Evolutionary conservation across 2,888 invertebrate genomes (phyloP), one percentile per base, ranked within the genome.

Genomic region (Polyploca ridens): DNA sequence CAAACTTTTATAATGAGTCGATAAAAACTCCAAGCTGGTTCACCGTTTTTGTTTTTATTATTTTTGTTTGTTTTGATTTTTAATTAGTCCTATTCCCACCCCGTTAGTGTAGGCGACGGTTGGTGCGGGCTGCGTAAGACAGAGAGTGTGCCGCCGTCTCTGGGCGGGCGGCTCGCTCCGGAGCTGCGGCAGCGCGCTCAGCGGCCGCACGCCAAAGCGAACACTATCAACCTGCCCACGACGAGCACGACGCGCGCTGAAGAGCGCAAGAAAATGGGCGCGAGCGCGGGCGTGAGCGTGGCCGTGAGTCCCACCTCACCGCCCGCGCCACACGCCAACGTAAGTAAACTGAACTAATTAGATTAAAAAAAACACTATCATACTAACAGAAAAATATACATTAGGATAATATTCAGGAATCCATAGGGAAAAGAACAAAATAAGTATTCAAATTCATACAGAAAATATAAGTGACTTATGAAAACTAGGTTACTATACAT

Each of bases 151-250:
- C 91, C 92, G 69, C 90, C 91, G 63, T 87, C 89, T 16, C 69
- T 90, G 78, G 90, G 89, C 70, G 88, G 84, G 62, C 81, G 88
- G 59, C 79, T 90, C 65, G 87, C 84, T 67, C 85, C 88, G 13
- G 92, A 91, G 74, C 73, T 89, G 65, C 87, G 91, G 44, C 79
- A 81, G 63, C 89, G 93, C 65, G 77, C 87, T 38, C 92, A 91
- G 82, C 86, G 93, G 62, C 89, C 93, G 27, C 94, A 94, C 85
- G 85, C 89, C 54, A 94, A 94, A 81, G 95, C 95, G 33, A 95
- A 95, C 85, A 95, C 95, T 38, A 95, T 95, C 82, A 95, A 95
- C 83, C 91, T 95, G 70, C 95, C 95, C 5, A 93, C 95, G 77
- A 93, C 95, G 77, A 89, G 76, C 84, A 90, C 86, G 63, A 78